A percentile compares a stretch with the other conserved stretches of the same genome.
Conservation (phyloP, 2,888 invertebrate species). For the Pheosia gnoma region DNA sequence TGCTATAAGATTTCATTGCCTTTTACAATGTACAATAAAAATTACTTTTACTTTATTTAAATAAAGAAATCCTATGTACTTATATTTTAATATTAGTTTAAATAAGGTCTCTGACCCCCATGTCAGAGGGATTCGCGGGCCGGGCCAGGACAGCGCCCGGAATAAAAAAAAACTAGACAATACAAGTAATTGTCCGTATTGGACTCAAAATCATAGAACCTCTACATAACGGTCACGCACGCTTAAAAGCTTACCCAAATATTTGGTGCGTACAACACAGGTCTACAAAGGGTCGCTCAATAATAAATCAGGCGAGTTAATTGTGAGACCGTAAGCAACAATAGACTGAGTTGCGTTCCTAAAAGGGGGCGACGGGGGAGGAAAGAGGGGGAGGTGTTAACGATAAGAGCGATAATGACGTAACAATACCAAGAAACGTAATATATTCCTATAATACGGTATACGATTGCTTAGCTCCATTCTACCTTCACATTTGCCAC, state of each 20-base stretch:
- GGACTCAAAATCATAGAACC: neutral
- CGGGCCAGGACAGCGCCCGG: too few relatives aligned
- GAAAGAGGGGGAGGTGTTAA: neutral
- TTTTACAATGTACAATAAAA: too few relatives aligned
- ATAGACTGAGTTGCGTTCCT: slow-evolving; percentile 39
- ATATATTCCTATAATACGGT: neutral
- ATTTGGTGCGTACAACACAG: slow-evolving; percentile 57
- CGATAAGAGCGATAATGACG: slow-evolving; percentile 22
- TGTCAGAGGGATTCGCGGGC: too few relatives aligned
- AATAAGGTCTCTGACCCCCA: too few relatives aligned
- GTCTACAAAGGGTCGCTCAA: slow-evolving; percentile 59
- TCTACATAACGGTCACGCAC: slow-evolving; percentile 14
- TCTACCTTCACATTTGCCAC: too few relatives aligned
- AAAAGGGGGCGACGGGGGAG: slow-evolving; percentile 6
- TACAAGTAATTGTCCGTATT: neutral
- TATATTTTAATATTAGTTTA: too few relatives aligned
- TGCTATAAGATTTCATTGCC: too few relatives aligned
- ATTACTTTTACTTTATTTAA: too few relatives aligned
- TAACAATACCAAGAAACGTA: neutral
- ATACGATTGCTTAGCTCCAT: too few relatives aligned
- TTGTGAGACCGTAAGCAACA: slow-evolving; percentile 44
- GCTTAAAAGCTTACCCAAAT: slow-evolving; percentile 51
- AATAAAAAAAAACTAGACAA: neutral
- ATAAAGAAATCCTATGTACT: too few relatives aligned
- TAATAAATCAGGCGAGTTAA: slow-evolving; percentile 64